A percentile compares a stretch with the other conserved stretches of the same genome.
Evolutionary conservation across 2,888 invertebrate species (phyloP).

Genomic region (Hyalella azteca): DNA sequence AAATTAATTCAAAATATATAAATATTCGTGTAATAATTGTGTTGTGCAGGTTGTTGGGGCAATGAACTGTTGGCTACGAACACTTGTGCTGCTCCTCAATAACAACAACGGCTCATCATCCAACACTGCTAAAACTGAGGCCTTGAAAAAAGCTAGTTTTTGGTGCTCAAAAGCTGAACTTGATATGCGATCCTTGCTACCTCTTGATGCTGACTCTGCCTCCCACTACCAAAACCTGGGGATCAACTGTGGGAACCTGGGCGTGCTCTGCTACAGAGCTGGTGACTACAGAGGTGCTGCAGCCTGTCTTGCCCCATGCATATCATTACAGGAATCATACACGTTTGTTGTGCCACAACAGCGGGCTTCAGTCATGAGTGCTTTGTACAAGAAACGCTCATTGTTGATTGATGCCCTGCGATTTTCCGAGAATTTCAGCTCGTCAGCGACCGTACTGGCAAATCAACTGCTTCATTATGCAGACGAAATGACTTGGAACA

Average conservation of each 20-base stretch:
- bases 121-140: neutral
- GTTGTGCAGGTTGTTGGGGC: neutral
- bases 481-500: neutral
- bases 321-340: neutral
- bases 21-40: too few relatives aligned
- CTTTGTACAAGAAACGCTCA: constrained; percentile 38
- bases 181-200: neutral
- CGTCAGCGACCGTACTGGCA: constrained; percentile 39
- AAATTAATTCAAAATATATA: too few relatives aligned
- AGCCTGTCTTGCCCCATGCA: neutral
- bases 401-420: constrained; percentile 46
- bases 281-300: constrained; percentile 2
- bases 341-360: neutral
- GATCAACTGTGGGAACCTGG: neutral
- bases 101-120: neutral
- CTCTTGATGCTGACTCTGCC: neutral
- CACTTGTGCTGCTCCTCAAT: neutral
- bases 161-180: constrained; percentile 4
- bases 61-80: neutral
- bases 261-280: constrained; percentile 4
- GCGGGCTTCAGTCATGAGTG: too few relatives aligned
- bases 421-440: constrained; percentile 39
- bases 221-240: neutral
- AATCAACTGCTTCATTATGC: neutral
- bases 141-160: neutral